Conservation (phyloP, 2,797 vertebrate genomes). For the Decapterus maruadsi region DNA sequence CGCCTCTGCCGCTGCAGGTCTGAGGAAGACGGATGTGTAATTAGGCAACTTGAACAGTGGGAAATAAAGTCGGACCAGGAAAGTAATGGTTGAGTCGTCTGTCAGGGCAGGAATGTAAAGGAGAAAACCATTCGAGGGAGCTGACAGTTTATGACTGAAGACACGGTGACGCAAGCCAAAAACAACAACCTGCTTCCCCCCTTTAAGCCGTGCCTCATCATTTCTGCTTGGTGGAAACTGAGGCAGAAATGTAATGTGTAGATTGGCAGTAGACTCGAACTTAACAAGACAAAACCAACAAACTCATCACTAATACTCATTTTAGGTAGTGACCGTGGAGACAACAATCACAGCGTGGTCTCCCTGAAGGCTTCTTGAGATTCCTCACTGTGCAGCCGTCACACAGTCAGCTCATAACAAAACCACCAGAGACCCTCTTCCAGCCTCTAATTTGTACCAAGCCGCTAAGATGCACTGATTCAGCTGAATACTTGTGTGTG, state of each 20-base stretch:
- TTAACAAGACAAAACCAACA: slow-evolving; percentile 33
- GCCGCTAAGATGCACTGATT: slow-evolving; percentile 14
- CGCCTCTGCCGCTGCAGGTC: slow-evolving; percentile 9
- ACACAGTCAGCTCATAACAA: slow-evolving; percentile 32
- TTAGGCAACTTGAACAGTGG: slow-evolving; percentile 41
- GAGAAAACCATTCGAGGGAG: slow-evolving; percentile 70
- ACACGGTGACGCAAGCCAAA: slow-evolving; percentile 56
- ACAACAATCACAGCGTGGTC: slow-evolving; percentile 17
- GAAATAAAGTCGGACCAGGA: slow-evolving; percentile 55
- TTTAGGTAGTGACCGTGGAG: slow-evolving; percentile 38
- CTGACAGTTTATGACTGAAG: slow-evolving; percentile 73
- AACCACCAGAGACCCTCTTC: slow-evolving; percentile 25
- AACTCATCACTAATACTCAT: slow-evolving; percentile 17
- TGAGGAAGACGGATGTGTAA: slow-evolving; percentile 46
- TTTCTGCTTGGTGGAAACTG: slow-evolving; percentile 48
- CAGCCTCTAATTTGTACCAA: slow-evolving; percentile 43
- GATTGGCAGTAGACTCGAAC: slow-evolving; percentile 27
- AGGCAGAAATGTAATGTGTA: slow-evolving; percentile 20
- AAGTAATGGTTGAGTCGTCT: slow-evolving; percentile 61
- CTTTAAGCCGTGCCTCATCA: slow-evolving; percentile 56
- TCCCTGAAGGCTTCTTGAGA: slow-evolving; percentile 20
- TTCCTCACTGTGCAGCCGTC: slow-evolving; percentile 14
- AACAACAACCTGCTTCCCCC: slow-evolving; percentile 63
- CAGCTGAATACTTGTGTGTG: slow-evolving; percentile 11
- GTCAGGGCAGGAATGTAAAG: slow-evolving; percentile 62